Conservation (phyloP, 1,140 invertebrate genomes). For the Drosophila virilis region DNA sequence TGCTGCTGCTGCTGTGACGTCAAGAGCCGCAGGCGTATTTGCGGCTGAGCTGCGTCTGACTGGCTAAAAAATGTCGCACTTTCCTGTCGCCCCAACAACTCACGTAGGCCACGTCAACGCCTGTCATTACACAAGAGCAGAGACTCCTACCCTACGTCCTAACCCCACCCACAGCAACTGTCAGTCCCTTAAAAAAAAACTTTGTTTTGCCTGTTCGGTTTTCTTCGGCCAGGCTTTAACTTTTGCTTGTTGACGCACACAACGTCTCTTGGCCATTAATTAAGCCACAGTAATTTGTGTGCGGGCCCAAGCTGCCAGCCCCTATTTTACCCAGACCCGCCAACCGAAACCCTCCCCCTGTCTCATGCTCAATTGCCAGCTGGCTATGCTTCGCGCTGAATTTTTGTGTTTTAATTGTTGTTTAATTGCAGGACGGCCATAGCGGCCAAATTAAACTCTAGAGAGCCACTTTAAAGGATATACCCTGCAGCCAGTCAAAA, state of each 20-base stretch:
- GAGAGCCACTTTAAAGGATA: conserved; percentile 2
- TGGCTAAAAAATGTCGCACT: conserved; percentile 66
- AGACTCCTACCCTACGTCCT: neutral
- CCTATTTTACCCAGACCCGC: neutral
- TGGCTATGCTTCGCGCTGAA: conserved; percentile 21
- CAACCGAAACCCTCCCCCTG: neutral
- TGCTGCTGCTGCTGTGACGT: conserved; percentile 54
- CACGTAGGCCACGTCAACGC: conserved; percentile 58
- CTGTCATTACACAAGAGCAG: conserved; percentile 31
- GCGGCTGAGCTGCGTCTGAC: conserved; percentile 7
- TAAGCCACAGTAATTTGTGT: conserved; percentile 73
- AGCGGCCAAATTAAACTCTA: conserved; percentile 32
- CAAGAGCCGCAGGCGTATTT: conserved; percentile 50
- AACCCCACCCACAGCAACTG: neutral
- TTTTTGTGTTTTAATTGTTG: conserved; percentile 74
- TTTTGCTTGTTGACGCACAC: conserved; percentile 61
- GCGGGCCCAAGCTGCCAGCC: conserved; percentile 2
- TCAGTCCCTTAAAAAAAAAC: conserved; percentile 32
- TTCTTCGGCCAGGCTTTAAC: conserved; percentile 51
- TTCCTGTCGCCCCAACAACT: conserved; percentile 24
- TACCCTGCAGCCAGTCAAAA: conserved; percentile 15
- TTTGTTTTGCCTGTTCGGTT: conserved; percentile 28
- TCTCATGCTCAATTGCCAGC: conserved; percentile 7
- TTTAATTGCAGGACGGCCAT: conserved; percentile 61
- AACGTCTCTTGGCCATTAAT: conserved; percentile 75